A percentile compares a stretch with the other conserved stretches of the same genome.
These are phyloP conservation scores for Ciconia maguari DNA, from an alignment of 2,113 vertebrate species.

Conservation along the genomic window DNA sequence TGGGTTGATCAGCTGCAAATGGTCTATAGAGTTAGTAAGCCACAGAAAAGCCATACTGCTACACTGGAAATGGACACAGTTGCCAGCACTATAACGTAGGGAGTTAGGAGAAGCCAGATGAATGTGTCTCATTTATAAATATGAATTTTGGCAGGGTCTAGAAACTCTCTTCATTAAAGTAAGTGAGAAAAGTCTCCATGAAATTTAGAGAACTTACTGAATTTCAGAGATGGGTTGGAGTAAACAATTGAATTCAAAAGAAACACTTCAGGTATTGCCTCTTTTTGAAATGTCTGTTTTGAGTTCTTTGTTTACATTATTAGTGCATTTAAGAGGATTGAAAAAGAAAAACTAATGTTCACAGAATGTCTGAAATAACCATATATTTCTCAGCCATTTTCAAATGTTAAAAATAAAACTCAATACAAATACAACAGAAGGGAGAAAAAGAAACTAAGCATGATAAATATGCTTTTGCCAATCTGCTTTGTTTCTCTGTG, in stretches of 20 bases:
- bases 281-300: neutral
- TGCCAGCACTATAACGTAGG: neutral
- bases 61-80: neutral
- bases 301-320: neutral
- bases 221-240: neutral
- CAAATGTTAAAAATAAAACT: neutral
- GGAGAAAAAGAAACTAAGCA: neutral
- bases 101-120: neutral
- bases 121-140: neutral
- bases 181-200: neutral
- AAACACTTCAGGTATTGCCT: neutral
- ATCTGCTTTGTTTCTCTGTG: neutral
- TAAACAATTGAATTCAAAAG: neutral
- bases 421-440: neutral
- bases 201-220: neutral
- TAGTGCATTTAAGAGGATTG: neutral
- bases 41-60: neutral
- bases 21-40: neutral
- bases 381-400: neutral
- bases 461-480: neutral
- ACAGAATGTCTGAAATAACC: neutral
- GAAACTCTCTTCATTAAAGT: neutral
- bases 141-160: neutral
- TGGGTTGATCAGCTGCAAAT: neutral
- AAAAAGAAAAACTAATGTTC: neutral